Conservation (phyloP, 2,797 vertebrate genomes). For the Sebastes ruberrimus region DNA sequence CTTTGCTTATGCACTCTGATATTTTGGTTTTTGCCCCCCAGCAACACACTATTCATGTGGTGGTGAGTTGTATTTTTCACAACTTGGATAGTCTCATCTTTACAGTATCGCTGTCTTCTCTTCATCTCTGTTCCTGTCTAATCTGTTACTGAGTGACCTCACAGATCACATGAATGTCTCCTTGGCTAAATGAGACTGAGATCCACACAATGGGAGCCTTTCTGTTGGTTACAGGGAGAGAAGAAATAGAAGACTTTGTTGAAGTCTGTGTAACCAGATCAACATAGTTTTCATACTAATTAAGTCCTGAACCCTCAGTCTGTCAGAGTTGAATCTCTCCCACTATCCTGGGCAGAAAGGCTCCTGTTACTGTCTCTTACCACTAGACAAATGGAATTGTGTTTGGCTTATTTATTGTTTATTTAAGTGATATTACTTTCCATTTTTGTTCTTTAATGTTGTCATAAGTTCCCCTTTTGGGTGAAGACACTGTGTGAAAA, state of each 20-base stretch:
- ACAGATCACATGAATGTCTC: constrained; percentile 80
- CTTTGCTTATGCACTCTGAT: constrained; percentile 93
- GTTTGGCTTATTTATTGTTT: constrained; percentile 21
- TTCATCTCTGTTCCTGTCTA: constrained; percentile 32
- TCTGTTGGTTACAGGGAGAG: constrained; percentile 45
- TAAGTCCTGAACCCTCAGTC: background rate
- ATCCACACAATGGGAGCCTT: constrained; percentile 64
- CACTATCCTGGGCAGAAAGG: constrained; percentile 30
- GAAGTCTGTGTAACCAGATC: constrained; percentile 14
- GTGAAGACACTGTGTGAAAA: background rate
- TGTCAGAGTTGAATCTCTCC: constrained; percentile 24
- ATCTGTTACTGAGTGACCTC: constrained; percentile 71
- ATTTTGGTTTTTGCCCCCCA: constrained; percentile 89
- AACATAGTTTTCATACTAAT: constrained; percentile 24
- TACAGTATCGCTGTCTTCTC: constrained; percentile 40
- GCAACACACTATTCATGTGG: constrained; percentile 99
- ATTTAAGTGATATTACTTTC: background rate
- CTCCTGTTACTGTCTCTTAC: constrained; percentile 37
- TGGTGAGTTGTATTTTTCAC: constrained; percentile 93
- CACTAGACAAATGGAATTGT: background rate
- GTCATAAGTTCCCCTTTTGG: background rate
- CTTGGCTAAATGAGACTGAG: constrained; percentile 42
- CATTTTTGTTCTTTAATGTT: background rate
- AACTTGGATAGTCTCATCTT: constrained; percentile 67
- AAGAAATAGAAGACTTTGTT: constrained; percentile 9